phyloP scores from a whole-genome alignment of 2,113 vertebrate species.

The Myodes glareolus region DNA sequence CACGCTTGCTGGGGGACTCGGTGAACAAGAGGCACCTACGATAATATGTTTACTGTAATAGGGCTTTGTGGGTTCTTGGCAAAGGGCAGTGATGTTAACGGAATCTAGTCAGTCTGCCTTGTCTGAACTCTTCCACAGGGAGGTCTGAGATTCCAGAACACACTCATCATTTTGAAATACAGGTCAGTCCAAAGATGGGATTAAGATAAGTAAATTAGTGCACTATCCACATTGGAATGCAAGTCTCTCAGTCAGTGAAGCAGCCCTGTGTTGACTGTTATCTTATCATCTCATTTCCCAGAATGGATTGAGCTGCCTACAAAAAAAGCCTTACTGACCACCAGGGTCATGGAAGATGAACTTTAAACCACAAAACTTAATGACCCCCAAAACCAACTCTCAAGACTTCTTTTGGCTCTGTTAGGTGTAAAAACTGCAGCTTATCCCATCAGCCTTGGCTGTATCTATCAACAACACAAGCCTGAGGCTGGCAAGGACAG shows the following conservation, averaged over 20 bases:
- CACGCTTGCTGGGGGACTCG: not conserved
- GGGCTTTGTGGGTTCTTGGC: conserved; percentile 16
- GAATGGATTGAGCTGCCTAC: conserved; percentile 43
- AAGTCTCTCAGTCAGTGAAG: conserved; percentile 59
- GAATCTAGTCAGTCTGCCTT: not conserved
- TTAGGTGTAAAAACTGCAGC: conserved; percentile 30
- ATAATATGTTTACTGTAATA: not conserved
- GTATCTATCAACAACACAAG: not conserved
- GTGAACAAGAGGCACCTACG: not conserved
- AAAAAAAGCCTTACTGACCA: conserved; percentile 15
- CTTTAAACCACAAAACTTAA: conserved; percentile 50
- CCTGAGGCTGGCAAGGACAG: not conserved
- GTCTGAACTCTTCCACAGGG: not conserved
- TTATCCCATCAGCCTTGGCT: conserved; percentile 19
- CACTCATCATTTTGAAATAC: conserved; percentile 60
- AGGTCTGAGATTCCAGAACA: conserved; percentile 62
- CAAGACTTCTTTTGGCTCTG: not conserved
- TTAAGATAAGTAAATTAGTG: conserved; percentile 73
- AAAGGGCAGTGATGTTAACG: not conserved
- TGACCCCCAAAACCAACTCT: not conserved
- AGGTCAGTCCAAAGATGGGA: conserved; percentile 66
- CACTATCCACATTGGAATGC: conserved; percentile 67
- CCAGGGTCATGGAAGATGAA: not conserved
- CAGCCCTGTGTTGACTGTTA: conserved; percentile 60
- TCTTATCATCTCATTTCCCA: conserved; percentile 53